Base-by-base conservation (phyloP, 2,797 vertebrate genomes). In the Diplodus sargus region DNA sequence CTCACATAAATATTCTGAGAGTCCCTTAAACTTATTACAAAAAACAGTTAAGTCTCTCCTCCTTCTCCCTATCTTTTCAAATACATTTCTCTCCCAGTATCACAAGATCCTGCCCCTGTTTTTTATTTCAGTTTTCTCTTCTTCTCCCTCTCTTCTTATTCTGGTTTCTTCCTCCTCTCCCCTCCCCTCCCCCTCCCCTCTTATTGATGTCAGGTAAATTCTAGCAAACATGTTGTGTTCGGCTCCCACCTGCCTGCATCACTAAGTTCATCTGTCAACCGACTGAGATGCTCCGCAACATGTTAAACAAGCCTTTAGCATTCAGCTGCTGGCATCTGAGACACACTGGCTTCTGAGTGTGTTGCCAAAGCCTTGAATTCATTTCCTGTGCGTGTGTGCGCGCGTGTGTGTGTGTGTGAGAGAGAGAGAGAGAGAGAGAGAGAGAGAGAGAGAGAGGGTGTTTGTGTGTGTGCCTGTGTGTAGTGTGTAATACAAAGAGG, bases 241-340 rank as follows among this genome's bases (percentile, higher is more conserved):
- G 8, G 61, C 78, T 84, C 78, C 78, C 76, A 84, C 84, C 78
- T 82, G 81, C 81, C 83, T 60, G 28, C 76, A 74, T 58, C n/a
- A 23, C 70, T 84, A 61, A 84, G 48, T 74, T 79, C 76, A 82
- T 74, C 81, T 79, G 83, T 88, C 86, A 85, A 53, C 61, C 28
- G 6, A 20, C 66, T 16, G 78, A 87, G 51, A 73, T 62, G 65
- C 81, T 42, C 39, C 1, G 18, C 66, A 52, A 45, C 67, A 75
- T 76, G 56, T 76, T 83, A 69, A 87, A 79, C 72, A 71, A 64
- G 73, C 70, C 73, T 45, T 72, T 59, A 82, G 84, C 84, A 73
- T 79, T 84, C 81, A 76, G 79, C 84, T 78, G 84, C 39, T 22
- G 23, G 65, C 75, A 73, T 61, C 53, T 1, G 10, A 59, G 58